Evolutionary conservation across 2,888 invertebrate genomes (phyloP).

Genomic region (Gonocerus acuteangulatus): DNA sequence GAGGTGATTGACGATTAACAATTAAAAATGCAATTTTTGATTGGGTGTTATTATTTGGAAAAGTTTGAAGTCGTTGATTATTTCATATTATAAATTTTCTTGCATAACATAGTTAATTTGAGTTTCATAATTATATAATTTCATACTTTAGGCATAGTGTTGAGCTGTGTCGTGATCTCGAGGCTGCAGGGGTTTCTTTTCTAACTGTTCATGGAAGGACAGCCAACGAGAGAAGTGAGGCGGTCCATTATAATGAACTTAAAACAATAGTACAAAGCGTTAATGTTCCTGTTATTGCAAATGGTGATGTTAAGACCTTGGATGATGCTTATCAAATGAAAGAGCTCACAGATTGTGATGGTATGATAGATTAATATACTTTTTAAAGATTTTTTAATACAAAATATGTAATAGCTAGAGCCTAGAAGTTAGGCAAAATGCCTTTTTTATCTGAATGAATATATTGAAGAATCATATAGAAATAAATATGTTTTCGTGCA

Average conservation of each 20-base stretch:
- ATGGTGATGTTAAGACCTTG: conserved; percentile 76
- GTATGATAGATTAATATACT: conserved; percentile 43
- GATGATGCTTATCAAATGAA: conserved; percentile 63
- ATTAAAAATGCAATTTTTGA: too few relatives aligned
- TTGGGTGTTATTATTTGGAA: too few relatives aligned
- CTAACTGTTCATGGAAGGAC: conserved; percentile 88
- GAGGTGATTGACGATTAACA: too few relatives aligned
- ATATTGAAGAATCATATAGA: too few relatives aligned
- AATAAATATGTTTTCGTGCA: too few relatives aligned
- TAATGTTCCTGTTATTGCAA: conserved; percentile 79
- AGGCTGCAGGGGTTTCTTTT: conserved; percentile 80
- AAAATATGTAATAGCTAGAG: too few relatives aligned
- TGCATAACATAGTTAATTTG: too few relatives aligned
- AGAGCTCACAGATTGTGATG: conserved; percentile 61
- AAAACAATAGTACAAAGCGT: conserved; percentile 61
- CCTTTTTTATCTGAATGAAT: too few relatives aligned
- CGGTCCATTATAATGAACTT: conserved; percentile 63
- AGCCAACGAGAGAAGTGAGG: conserved; percentile 65
- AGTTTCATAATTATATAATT: too few relatives aligned
- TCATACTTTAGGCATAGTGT: conserved; percentile 69
- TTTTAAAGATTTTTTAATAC: not conserved
- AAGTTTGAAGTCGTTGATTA: too few relatives aligned
- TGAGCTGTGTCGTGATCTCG: conserved; percentile 68
- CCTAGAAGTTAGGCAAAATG: too few relatives aligned
- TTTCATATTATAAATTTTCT: too few relatives aligned